Evolutionary conservation across 2,888 invertebrate species (phyloP).

Genomic region (Plagodis dolabraria): DNA sequence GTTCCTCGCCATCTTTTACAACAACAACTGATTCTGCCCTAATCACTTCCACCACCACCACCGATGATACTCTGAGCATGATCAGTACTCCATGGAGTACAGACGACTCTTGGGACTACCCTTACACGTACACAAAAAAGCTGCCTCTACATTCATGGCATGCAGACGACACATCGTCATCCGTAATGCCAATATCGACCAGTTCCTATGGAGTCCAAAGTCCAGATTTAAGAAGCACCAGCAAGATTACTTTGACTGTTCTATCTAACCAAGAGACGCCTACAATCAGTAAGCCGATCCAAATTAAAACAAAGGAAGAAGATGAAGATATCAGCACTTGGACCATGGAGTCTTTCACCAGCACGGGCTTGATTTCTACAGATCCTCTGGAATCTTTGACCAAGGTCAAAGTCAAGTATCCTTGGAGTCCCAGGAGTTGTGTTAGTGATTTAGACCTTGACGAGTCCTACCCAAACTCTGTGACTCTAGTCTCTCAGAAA

Average conservation of each 20-base stretch:
- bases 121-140: not conserved
- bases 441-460: conserved; percentile 33
- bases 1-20: not conserved
- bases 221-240: conserved; percentile 16
- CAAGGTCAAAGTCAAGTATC: conserved; percentile 44
- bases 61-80: conserved; percentile 57
- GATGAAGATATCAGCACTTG: conserved; percentile 45
- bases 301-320: not conserved
- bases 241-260: conserved; percentile 32
- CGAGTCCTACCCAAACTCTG: conserved; percentile 55
- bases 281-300: conserved; percentile 4
- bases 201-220: conserved; percentile 37
- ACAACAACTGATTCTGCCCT: not conserved
- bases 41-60: conserved; percentile 6
- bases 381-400: not conserved
- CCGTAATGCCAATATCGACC: conserved; percentile 42
- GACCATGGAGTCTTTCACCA: conserved; percentile 55
- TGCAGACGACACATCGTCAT: not conserved
- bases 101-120: conserved; percentile 43
- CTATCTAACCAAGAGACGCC: conserved; percentile 8
- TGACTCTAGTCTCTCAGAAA: not conserved
- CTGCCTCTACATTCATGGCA: not conserved
- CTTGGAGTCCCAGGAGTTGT: conserved; percentile 52
- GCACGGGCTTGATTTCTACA: conserved; percentile 28
- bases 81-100: conserved; percentile 61